Evolutionary conservation across 2,888 invertebrate species (phyloP), one percentile per base, ranked within the genome.

Genomic region (Chrysopilus asiliformis): DNA sequence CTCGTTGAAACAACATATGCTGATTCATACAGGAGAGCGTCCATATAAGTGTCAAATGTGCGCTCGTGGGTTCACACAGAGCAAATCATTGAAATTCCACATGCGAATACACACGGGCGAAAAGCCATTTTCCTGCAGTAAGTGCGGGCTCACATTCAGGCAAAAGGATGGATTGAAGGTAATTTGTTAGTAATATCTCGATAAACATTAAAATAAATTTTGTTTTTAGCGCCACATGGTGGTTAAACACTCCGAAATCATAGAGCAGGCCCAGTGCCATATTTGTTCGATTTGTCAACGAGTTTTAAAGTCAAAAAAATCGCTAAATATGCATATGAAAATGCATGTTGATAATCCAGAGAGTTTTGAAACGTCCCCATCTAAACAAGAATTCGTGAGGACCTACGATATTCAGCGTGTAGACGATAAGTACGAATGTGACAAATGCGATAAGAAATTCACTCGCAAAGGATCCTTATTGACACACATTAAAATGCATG

Each of bases 301-400:
- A 18, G 43, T 48, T 9, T 44, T 55, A 10, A 42, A 45, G 2
- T 49, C 51, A 1, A 54, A 52, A 41, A 43, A 46, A 39, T 47
- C 49, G 1, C 39, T 55, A 10, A 42, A 48, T 10, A 41, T 45
- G 3, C 56, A 57, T 34, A 50, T 55, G 49, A 53, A 49, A 36
- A 50, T 50, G 27, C 56, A 57, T 38, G 19, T 46, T 1, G 44
- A 37, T 8, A 19, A 39, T 47, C 49, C 76, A 74, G 18, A 24
- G 2, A 13, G 13, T 13, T 45, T 43, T 17, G 38, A 42, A 10
- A 37, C 43, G 5, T 42, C 40, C 24, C 22, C 38, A 13, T 40
- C 43, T 5, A 15, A 43, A 13, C 34, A 36, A 7, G 39, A 32
- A n/a, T 43, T 43, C 25, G 17, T 26, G 10, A 18, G 41, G 3